phyloP scores from a whole-genome alignment of 2,888 invertebrate species.

The Marasmarcha lunaedactyla region DNA sequence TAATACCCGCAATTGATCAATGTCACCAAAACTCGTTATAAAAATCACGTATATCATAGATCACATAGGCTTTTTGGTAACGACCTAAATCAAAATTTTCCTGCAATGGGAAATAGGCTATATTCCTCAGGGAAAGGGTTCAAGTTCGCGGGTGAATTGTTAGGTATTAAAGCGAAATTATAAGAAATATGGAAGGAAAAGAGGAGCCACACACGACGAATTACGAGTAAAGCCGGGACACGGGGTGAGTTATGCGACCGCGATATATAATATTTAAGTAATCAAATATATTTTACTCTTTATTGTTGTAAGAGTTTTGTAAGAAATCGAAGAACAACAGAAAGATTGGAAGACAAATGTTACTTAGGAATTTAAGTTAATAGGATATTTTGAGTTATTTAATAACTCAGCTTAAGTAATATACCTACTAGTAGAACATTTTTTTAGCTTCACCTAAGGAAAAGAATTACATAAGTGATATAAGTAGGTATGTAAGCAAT shows the following conservation, averaged over 20 bases:
- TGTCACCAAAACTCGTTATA: conserved; percentile 54
- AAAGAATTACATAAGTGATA: too few relatives aligned
- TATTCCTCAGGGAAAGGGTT: conserved; percentile 20
- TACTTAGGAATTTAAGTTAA: too few relatives aligned
- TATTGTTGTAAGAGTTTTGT: conserved; percentile 22
- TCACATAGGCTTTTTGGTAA: conserved; percentile 47
- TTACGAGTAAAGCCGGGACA: conserved; percentile 53
- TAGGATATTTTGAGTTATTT: too few relatives aligned
- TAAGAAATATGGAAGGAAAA: conserved; percentile 28
- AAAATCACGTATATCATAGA: conserved; percentile 67
- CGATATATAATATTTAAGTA: conserved; percentile 50
- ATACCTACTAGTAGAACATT: too few relatives aligned
- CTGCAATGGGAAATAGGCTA: conserved; percentile 13
- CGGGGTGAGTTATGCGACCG: conserved; percentile 52
- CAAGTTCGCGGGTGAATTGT: conserved; percentile 19
- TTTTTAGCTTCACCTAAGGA: too few relatives aligned
- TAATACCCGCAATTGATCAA: conserved; percentile 53
- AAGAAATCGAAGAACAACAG: neutral
- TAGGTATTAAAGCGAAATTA: conserved; percentile 30
- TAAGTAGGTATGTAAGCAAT: too few relatives aligned
- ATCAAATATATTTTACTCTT: conserved; percentile 28
- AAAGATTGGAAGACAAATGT: too few relatives aligned
- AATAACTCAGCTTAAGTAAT: too few relatives aligned
- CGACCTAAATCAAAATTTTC: conserved; percentile 17
- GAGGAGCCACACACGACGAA: conserved; percentile 67